Evolutionary conservation across 2,113 vertebrate species (phyloP).

Genomic region (Capricornis sumatraensis): DNA sequence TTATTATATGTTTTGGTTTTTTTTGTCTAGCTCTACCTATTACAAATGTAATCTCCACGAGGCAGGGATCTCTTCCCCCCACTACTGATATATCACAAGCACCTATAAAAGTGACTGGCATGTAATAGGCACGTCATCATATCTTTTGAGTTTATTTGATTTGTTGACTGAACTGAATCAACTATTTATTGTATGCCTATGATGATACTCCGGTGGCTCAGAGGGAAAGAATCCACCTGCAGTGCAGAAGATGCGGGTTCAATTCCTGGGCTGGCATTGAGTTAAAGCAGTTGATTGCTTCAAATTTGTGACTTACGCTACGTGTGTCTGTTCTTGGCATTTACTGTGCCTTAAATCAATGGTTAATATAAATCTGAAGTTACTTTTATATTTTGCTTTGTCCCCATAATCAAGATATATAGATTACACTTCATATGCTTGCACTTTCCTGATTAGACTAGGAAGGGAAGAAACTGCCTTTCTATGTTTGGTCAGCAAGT

Average conservation of each 20-base stretch:
- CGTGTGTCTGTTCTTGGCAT: not conserved
- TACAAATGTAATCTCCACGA: not conserved
- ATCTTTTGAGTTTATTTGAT: not conserved
- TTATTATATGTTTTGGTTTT: not conserved
- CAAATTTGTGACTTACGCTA: not conserved
- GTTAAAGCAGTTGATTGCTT: not conserved
- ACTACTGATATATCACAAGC: accelerated
- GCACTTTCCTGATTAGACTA: not conserved
- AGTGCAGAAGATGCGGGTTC: not conserved
- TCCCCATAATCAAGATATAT: not conserved
- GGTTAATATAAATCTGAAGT: not conserved
- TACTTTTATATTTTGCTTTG: not conserved
- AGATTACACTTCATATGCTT: not conserved
- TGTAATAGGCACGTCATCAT: not conserved
- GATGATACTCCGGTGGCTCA: not conserved
- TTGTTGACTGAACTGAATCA: not conserved
- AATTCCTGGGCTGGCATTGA: not conserved
- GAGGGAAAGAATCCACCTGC: not conserved
- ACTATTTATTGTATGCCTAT: not conserved
- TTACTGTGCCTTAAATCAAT: not conserved
- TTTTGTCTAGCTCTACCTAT: not conserved
- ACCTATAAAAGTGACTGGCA: not conserved
- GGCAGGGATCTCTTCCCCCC: not conserved
- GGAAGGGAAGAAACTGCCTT: not conserved
- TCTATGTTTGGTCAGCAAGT: not conserved